Evolutionary conservation across 1,140 invertebrate species (phyloP), one percentile per base, ranked within the genome.

Genomic region (Platyura marginata): DNA sequence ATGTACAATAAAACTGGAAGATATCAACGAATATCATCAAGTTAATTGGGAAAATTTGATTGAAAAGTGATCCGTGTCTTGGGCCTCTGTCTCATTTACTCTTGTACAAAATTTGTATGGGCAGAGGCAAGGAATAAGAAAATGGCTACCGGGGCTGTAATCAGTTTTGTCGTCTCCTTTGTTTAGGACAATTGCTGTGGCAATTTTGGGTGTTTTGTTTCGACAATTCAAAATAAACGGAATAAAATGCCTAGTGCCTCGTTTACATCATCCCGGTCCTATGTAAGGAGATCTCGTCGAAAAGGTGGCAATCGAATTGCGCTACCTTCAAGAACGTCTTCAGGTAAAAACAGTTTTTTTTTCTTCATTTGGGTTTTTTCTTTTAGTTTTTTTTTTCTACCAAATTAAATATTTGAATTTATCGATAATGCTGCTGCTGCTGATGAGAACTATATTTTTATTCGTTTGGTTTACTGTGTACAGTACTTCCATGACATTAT

Each of bases 211-310:
- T 34, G 11, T 8, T 34, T 13, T 11, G 4, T 34, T 34, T 15
- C 11, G 16, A 4, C 32, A 34, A 34, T n/a, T 34, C 32, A 15
- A 34, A 11, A 15, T 11, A 15, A 34, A 34, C 32, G 32, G 11
- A 34, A 13, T 16, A 84, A 77, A 70, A 87, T 87, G 83, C 83
- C 83, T 70, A 86, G 82, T 72, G 82, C 82, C 64, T 85, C 81
- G 59, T 86, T 85, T 68, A 82, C 80, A 56, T 81, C 81, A 63
- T 81, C 81, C 61, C 75, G 81, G 68, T 82, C 79, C 66, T 86
- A 84, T 70, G 77, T 83, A 11, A 37, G 42, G 58, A 72, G 81
- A 66, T 86, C 82, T 53, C 70, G 81, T 58, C 77, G 82, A 69
- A 86, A 85, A 80, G 80, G 78, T 60, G 79, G 75, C 57, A 80